Evolutionary conservation across 2,113 vertebrate genomes (phyloP), one percentile per base, ranked within the genome.

Genomic region (Oxyruncus cristatus): DNA sequence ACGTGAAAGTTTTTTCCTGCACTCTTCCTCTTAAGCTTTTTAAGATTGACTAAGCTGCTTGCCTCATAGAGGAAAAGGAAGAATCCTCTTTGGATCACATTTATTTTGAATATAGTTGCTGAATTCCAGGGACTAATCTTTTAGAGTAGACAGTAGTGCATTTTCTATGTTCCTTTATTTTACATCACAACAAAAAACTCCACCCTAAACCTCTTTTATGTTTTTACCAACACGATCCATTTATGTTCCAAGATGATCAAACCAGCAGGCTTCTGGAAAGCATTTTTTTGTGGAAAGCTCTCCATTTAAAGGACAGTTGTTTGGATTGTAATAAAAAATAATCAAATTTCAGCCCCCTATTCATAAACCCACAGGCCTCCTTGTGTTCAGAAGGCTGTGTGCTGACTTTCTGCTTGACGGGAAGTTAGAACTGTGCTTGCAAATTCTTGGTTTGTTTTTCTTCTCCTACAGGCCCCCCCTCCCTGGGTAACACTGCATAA

Each of bases 361-460:
- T 96, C 96, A 91, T 95, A 27, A 79, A 73, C 72, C 66, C 73
- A 94, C 89, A 91, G 72, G 55, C 59, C 82, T 67, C 32, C 26
- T 78, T 95, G 78, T 92, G 80, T 95, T 95, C 89, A 70, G 66
- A 35, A 47, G 56, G 67, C 80, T 77, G 37, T n/a, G 80, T 80
- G 84, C 72, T 77, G 59, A 49, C 56, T 94, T 91, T 89, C 83
- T 93, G 93, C 73, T 58, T 76, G 91, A 81, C 74, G 76, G 91
- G 85, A 72, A 37, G 83, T 62, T 93, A 65, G 84, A 80, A 89
- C 88, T 59, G 62, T 82, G 83, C 93, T 80, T 95, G 75, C 92
- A 88, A 94, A 97, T 96, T 97, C 96, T 89, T 92, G 86, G 37
- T 76, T 96, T 97, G 93, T 96, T 97, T 96, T 97, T 85, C 82